Evolutionary conservation across 2,888 invertebrate species (phyloP), one percentile per base, ranked within the genome.

Genomic region (Archips xylosteana): DNA sequence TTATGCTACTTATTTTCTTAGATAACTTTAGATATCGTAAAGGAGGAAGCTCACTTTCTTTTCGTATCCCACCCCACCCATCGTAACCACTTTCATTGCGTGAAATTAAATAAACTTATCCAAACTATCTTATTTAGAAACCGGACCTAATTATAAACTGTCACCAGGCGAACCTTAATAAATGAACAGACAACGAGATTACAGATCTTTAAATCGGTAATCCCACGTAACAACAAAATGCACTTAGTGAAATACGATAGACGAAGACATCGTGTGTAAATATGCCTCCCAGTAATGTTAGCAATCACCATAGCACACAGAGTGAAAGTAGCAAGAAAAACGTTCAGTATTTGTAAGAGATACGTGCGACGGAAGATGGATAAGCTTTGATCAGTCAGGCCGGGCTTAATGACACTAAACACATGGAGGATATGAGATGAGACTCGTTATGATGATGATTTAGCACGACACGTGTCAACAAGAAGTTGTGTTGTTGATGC

Each of bases 191-290:
- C 62, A 62, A 34, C 10, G 10, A 74, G 74, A 74, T 74, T 70
- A 60, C 60, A 54, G 68, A 69, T 74, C 74, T 65, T 63, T 34
- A 70, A 70, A 70, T 74, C 36, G 60, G 69, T 65, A 65, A 69
- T 70, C 54, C 39, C 64, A 65, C 51, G 54, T 13, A 45, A 74
- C 74, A 74, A 70, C 74, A 70, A 70, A 70, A 74, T 74, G 74
- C 74, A 74, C 74, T 74, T 74, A 74, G 74, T 65, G 65, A 74
- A 70, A 69, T 69, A 70, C 74, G 74, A 74, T 74, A 74, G 74
- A 69, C 73, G 73, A 60, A 64, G 69, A 70, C 69, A 49, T 61
- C 60, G 70, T 74, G 70, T 65, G 74, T 70, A 74, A 74, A 74
- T 74, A 74, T 74, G 74, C 65, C 69, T 65, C 59, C 51, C 63